Evolutionary conservation across 2,888 invertebrate species (phyloP), one percentile per base, ranked within the genome.

Genomic region (Cantharis lateralis): DNA sequence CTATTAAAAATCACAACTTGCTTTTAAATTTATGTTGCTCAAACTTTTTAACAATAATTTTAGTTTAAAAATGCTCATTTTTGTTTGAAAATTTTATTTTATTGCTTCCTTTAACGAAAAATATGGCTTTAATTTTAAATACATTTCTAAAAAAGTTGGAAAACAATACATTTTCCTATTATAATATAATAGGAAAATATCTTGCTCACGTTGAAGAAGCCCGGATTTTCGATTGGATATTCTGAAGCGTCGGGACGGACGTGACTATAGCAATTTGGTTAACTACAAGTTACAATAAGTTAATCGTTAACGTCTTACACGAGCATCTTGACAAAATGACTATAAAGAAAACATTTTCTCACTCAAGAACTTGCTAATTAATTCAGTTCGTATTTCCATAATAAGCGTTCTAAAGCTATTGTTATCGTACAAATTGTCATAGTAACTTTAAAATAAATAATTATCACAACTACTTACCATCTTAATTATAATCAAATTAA

Each of bases 221-320:
- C 68, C 68, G 69, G 62, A 18, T 63, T 70, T 70, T 62, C 64
- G 70, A 74, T 74, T 74, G 74, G 61, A 70, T 26, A 74, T 74
- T 70, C 74, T 63, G 63, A 70, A 62, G 70, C 64, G 74, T 24
- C 61, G 66, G 32, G 61, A 74, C 70, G 74, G 70, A 74, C 74
- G 74, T 74, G 74, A 70, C 74, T 70, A 64, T 63, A 26, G 64
- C 70, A 75, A 75, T 75, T 71, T 71, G 68, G 71, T 66, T 71
- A 75, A 61, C 48, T 70, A 64, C 13, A 75, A 70, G 28, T 75
- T 71, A 48, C 71, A 48, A 71, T 75, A 71, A 71, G 63, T 75
- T 75, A 26, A 26, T 10, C 70, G 66, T 32, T 75, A 75, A 75
- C 71, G 61, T 70, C 75, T 75, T 18, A 62, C 32, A 66, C 32